A percentile compares a stretch with the other conserved stretches of the same genome.
These are phyloP conservation scores for Catotricha subobsoleta DNA, from an alignment of 2,888 invertebrate genomes.

Conservation along the genomic window DNA sequence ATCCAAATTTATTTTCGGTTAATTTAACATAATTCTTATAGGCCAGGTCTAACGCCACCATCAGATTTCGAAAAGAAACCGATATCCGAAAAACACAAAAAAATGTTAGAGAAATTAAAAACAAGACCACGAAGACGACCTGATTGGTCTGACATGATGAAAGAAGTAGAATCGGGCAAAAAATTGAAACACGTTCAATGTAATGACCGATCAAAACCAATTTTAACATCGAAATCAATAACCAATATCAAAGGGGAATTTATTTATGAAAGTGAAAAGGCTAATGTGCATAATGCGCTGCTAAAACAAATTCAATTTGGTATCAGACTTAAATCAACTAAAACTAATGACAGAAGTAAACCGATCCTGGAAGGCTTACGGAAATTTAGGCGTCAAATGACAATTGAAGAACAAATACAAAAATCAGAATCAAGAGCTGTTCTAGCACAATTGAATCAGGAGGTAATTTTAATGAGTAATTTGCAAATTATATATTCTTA, in stretches of 20 bases:
- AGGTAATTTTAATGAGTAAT: neutral
- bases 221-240: conserved; percentile 37
- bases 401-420: conserved; percentile 74
- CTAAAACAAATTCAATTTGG: conserved; percentile 68
- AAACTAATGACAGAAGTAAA: conserved; percentile 72
- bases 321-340: conserved; percentile 52
- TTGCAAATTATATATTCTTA: neutral
- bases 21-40: neutral
- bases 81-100: conserved; percentile 40
- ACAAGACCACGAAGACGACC: conserved; percentile 62
- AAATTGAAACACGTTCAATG: conserved; percentile 66
- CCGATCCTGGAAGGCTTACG: conserved; percentile 66
- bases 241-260: conserved; percentile 62
- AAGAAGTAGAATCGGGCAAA: conserved; percentile 68
- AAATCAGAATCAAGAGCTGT: conserved; percentile 57
- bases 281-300: conserved; percentile 59
- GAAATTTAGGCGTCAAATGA: conserved; percentile 76
- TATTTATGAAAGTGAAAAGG: conserved; percentile 72
- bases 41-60: conserved; percentile 41
- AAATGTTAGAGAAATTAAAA: conserved; percentile 51
- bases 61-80: conserved; percentile 41
- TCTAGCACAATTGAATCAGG: conserved; percentile 15
- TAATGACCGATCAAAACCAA: conserved; percentile 56
- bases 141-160: conserved; percentile 81
- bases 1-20: conserved; percentile 25